Percentiles rank a stretch among this genome's conserved stretches.
These are phyloP conservation scores for Cyprinus carpio DNA, from an alignment of 2,113 vertebrate species.

Conservation along the genomic window DNA sequence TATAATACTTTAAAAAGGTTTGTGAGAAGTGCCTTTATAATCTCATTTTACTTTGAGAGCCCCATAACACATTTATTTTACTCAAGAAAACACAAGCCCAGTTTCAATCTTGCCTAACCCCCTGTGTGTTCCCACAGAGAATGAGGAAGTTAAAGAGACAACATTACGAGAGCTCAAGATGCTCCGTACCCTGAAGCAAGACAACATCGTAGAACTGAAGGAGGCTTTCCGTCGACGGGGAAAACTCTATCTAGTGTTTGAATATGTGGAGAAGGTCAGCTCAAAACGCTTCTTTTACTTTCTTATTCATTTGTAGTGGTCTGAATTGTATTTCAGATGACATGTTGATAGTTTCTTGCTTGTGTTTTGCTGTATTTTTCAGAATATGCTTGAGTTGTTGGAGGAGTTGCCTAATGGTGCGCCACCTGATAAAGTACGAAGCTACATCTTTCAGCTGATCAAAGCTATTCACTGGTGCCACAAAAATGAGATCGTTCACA, in stretches of 20 bases:
- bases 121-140: conserved; percentile 67
- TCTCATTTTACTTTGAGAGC: background rate
- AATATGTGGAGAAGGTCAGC: conserved; percentile 81
- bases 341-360: conserved; percentile 21
- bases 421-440: conserved; percentile 94
- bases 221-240: conserved; percentile 96
- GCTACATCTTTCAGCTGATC: conserved; percentile 97
- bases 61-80: background rate
- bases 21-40: background rate
- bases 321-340: conserved; percentile 15
- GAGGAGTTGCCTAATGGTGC: conserved; percentile 98
- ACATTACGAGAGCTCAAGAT: conserved; percentile 97
- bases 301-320: background rate
- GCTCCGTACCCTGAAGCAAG: conserved; percentile 97
- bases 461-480: conserved; percentile 99
- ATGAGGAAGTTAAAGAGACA: conserved; percentile 82
- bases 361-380: conserved; percentile 51
- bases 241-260: conserved; percentile 96
- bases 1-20: background rate
- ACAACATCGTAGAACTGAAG: conserved; percentile 98
- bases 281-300: conserved; percentile 59
- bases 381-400: conserved; percentile 99
- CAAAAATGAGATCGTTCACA: conserved; percentile 97
- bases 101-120: background rate
- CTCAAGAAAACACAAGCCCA: conserved; percentile 6